phyloP scores from a whole-genome alignment of 2,888 invertebrate genomes.

The Anoplius nigerrimus region DNA sequence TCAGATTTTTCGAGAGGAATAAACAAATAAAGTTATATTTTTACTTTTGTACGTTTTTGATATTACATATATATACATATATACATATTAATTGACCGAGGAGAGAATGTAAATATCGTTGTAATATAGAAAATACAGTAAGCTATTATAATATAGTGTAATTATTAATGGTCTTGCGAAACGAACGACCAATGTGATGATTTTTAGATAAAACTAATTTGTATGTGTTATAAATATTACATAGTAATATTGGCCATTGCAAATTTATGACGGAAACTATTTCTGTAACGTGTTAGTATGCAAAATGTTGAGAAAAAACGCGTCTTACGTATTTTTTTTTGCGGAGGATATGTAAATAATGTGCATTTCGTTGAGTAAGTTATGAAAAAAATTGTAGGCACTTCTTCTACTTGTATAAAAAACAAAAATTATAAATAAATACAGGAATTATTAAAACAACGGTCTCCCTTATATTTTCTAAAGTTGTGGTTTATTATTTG shows the following conservation, averaged over 20 bases:
- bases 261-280: conserved; percentile 19
- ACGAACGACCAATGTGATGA: conserved; percentile 70
- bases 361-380: conserved; percentile 57
- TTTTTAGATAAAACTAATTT: conserved; percentile 59
- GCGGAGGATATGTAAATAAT: conserved; percentile 51
- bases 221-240: conserved; percentile 46
- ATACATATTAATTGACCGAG: too few relatives aligned
- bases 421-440: conserved; percentile 42
- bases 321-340: conserved; percentile 46
- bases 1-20: conserved; percentile 35
- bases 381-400: conserved; percentile 40
- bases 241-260: conserved; percentile 42
- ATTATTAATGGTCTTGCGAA: conserved; percentile 49
- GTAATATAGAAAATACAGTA: conserved; percentile 52
- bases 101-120: conserved; percentile 46
- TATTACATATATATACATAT: conserved; percentile 45
- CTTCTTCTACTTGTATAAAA: conserved; percentile 47
- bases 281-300: conserved; percentile 8
- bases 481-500: conserved; percentile 66
- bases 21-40: conserved; percentile 45
- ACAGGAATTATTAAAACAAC: conserved; percentile 20
- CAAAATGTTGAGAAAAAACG: conserved; percentile 17
- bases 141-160: conserved; percentile 52
- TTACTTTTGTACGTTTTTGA: conserved; percentile 63
- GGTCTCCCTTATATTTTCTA: conserved; percentile 35